Conservation (phyloP, 2,888 invertebrate genomes). For the Hirtodrosophila duncani region DNA sequence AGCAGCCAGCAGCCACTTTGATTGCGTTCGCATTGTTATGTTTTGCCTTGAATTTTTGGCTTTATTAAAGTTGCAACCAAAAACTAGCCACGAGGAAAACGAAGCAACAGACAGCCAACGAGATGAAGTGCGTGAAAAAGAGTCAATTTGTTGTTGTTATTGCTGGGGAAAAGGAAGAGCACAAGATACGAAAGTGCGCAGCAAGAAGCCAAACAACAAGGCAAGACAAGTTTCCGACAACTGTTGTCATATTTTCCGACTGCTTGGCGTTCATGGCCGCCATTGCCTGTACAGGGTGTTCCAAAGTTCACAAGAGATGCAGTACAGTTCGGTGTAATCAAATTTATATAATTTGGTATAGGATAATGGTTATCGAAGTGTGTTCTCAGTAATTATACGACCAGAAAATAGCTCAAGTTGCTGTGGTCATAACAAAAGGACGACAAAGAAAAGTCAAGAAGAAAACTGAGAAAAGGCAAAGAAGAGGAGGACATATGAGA, state of each 20-base stretch:
- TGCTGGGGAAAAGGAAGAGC: neutral
- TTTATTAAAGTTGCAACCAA: neutral
- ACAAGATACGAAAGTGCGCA: no score
- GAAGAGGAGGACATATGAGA: no score
- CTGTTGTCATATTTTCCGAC: constrained; percentile 41
- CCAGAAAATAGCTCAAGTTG: no score
- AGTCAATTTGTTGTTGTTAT: constrained; percentile 40
- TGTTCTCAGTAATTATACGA: no score
- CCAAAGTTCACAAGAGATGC: no score
- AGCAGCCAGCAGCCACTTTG: constrained; percentile 12
- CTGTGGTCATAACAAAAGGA: no score
- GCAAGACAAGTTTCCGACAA: constrained; percentile 55
- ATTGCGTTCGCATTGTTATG: constrained; percentile 19
- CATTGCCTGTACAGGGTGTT: no score
- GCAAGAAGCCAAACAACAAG: constrained; percentile 16
- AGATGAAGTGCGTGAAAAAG: constrained; percentile 54
- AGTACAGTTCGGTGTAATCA: no score
- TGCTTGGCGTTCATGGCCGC: constrained; percentile 14
- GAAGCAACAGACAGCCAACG: constrained; percentile 14
- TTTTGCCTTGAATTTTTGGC: constrained; percentile 20
- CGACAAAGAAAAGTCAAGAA: no score
- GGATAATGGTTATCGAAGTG: no score
- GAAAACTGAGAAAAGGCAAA: no score
- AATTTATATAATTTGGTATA: no score
- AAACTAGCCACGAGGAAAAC: constrained; percentile 18